A percentile compares a stretch with the other conserved stretches of the same genome.
These are phyloP conservation scores for Cryptocephalus primarius DNA, from an alignment of 2,888 invertebrate species.

Conservation along the genomic window DNA sequence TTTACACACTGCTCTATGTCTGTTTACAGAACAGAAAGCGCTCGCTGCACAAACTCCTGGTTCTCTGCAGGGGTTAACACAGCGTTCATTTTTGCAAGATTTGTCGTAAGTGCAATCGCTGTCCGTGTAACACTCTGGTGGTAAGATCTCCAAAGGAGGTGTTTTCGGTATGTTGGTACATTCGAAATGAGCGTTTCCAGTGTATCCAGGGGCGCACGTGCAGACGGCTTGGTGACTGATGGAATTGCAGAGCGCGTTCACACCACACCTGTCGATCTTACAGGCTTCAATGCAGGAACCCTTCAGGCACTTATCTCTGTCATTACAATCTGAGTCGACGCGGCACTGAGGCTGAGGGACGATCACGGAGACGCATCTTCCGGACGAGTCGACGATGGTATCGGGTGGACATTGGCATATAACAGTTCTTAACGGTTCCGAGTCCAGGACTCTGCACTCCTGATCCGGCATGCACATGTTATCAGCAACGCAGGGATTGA, in stretches of 20 bases:
- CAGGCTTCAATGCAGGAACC: conserved; percentile 74
- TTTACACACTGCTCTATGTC: conserved; percentile 64
- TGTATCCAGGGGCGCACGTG: conserved; percentile 65
- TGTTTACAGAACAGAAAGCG: conserved; percentile 71
- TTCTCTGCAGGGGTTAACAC: conserved; percentile 64
- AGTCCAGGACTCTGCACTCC: conserved; percentile 67
- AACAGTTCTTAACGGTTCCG: conserved; percentile 69
- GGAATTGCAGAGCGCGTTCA: conserved; percentile 72
- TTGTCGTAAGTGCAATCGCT: conserved; percentile 67
- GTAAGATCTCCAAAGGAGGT: conserved; percentile 36
- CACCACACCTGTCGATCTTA: conserved; percentile 63
- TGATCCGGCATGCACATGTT: conserved; percentile 69
- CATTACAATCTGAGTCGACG: conserved; percentile 62
- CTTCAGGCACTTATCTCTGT: conserved; percentile 57
- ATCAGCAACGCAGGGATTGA: conserved; percentile 62
- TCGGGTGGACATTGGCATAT: conserved; percentile 81
- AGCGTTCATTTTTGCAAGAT: conserved; percentile 64
- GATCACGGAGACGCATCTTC: conserved; percentile 49
- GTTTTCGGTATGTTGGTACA: conserved; percentile 42
- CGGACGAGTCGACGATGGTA: conserved; percentile 60
- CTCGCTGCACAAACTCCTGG: conserved; percentile 63
- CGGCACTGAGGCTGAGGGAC: conserved; percentile 50
- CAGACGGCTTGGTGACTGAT: conserved; percentile 67
- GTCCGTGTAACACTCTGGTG: conserved; percentile 61
- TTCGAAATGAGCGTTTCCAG: conserved; percentile 68